These are phyloP conservation scores for Bambusicola thoracicus DNA, from an alignment of 2,113 vertebrate genomes.

Conservation along the genomic window DNA sequence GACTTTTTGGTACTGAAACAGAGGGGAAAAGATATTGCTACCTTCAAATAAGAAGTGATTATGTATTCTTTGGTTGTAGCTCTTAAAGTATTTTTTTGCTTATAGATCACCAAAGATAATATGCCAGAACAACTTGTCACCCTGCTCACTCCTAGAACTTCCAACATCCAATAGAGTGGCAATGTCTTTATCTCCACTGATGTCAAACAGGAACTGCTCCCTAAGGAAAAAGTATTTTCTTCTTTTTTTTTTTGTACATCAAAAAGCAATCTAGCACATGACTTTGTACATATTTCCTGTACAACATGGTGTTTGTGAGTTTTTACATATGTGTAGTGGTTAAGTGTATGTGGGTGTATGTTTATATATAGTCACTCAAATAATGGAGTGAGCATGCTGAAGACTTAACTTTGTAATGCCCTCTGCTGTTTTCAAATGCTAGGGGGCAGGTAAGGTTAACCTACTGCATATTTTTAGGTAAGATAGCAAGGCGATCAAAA, in stretches of 20 bases:
- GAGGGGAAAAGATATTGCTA: neutral
- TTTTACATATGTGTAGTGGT: neutral
- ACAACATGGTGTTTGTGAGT: neutral
- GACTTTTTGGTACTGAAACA: neutral
- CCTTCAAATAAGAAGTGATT: neutral
- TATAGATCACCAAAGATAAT: constrained; percentile 58
- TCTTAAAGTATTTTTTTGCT: constrained; percentile 6
- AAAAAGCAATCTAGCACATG: neutral
- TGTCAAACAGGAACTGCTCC: constrained; percentile 35
- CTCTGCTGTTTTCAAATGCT: neutral
- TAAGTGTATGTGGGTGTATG: neutral
- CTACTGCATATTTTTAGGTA: neutral
- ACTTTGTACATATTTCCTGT: neutral
- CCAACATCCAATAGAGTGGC: constrained; percentile 38
- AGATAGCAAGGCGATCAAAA: neutral
- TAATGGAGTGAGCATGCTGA: neutral
- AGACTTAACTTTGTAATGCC: neutral
- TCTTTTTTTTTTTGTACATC: neutral
- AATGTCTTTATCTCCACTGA: constrained; percentile 19
- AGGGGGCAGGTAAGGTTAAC: accelerated
- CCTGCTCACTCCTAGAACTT: constrained; percentile 32
- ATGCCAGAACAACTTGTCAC: constrained; percentile 37
- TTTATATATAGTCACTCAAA: neutral
- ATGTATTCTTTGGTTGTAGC: neutral
- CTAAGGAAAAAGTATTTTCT: constrained; percentile 36